Base-by-base conservation (phyloP, 2,113 vertebrate species). In the Penelope pileata region DNA sequence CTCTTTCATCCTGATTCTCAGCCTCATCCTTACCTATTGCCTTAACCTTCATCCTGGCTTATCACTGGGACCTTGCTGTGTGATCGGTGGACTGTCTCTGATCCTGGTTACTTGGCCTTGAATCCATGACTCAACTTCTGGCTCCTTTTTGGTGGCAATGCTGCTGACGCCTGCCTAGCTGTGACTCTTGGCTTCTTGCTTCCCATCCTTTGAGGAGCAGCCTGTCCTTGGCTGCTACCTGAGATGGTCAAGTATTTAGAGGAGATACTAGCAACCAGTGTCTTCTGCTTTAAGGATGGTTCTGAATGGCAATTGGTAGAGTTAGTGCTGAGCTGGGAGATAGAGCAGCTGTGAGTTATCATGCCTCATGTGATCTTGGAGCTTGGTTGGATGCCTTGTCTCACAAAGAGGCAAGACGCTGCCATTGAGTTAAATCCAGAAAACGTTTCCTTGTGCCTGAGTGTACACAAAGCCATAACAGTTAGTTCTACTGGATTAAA, bases 241-340 rank as follows among this genome's bases (percentile, higher is more conserved):
- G 5, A 47, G 30, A 40, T 13, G 24, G n/a, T 43, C 0, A 0
- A 14, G 30, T 73, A 12, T 77, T 59, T 50, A 73, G 42, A 73
- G 26, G 29, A 36, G 18, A 51, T 8, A 50, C 13, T 51, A 34
- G 29, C 8, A 93, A 67, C 40, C 22, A 6, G 0, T 48, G 62
- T 67, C 6, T 56, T 66, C 48, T 64, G 70, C 16, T 74, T 82
- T 74, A 59, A 74, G 60, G 17, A 9, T 54, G 45, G 10, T 11
- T 74, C 59, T 64, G 74, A n/a, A 22, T 60, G 43, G 34, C 27
- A 69, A 32, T 40, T 48, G 19, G 34, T 24, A 22, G 47, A 45
- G 12, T 34, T 40, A 13, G 5, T 62, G 32, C 69, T 68, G 23
- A 47, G 59, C 21, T 67, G 43, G n/a, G 32, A 27, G 22, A 23